A percentile compares a stretch with the other conserved stretches of the same genome.
These are phyloP conservation scores for Daubentonia madagascariensis DNA, from an alignment of 2,113 vertebrate species.

Conservation along the genomic window DNA sequence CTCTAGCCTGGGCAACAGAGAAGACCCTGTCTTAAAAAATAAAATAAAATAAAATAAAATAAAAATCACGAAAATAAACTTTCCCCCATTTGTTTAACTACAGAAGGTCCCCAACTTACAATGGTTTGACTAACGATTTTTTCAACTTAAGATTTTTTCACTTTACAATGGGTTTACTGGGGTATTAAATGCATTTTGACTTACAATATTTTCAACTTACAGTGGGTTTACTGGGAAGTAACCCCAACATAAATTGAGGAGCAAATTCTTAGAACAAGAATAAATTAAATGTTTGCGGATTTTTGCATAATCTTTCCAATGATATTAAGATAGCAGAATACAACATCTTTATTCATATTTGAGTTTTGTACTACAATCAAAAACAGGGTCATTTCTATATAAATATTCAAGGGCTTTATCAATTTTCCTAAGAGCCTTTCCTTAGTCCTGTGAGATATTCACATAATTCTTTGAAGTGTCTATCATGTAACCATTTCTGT, in stretches of 20 bases:
- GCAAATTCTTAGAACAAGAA: conserved; percentile 26
- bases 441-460: conserved; percentile 17
- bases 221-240: neutral
- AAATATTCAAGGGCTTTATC: conserved; percentile 32
- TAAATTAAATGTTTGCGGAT: neutral
- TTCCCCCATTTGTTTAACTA: conserved; percentile 3
- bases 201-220: neutral
- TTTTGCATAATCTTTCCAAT: neutral
- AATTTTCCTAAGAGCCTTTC: neutral
- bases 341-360: conserved; percentile 15
- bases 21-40: neutral
- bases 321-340: conserved; percentile 42
- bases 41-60: neutral
- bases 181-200: neutral
- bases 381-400: neutral
- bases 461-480: conserved; percentile 29
- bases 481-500: neutral
- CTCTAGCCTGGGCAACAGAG: too few relatives aligned
- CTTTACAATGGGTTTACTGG: neutral
- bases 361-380: neutral
- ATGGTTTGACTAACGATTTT: neutral
- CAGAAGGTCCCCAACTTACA: neutral
- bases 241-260: neutral
- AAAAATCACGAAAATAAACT: conserved; percentile 17
- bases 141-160: neutral